Conservation (phyloP, 2,113 vertebrate genomes). For the Myotis davidii region DNA sequence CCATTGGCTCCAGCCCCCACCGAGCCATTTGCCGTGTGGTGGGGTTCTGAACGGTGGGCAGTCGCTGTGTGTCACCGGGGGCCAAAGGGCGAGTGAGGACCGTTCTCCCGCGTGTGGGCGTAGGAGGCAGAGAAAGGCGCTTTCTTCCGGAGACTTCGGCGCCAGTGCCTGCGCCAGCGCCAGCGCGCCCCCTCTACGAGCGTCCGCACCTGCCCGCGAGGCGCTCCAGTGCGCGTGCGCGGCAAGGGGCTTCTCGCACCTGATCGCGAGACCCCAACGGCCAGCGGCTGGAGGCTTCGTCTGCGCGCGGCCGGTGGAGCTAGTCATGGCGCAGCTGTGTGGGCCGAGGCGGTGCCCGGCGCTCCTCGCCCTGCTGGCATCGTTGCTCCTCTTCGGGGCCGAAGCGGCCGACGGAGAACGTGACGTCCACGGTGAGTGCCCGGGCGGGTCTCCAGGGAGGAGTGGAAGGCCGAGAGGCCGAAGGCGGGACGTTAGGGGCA, state of each 20-base stretch:
- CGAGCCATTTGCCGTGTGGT: background rate
- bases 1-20: conserved; percentile 40
- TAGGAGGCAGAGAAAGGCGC: background rate
- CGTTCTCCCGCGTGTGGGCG: background rate
- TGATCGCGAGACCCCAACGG: conserved; percentile 44
- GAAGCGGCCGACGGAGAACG: conserved; percentile 35
- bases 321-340: conserved; percentile 38
- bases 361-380: conserved; percentile 54
- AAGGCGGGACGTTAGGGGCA: background rate
- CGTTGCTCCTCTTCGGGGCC: conserved; percentile 40
- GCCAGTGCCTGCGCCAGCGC: background rate
- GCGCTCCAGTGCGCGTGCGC: conserved; percentile 60
- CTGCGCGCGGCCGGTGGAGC: background rate
- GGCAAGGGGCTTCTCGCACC: conserved; percentile 38
- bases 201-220: background rate
- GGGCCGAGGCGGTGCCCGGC: background rate
- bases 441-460: background rate
- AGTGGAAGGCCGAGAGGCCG: background rate
- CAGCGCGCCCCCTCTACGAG: rapidly evolving
- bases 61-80: background rate
- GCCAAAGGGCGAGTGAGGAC: background rate
- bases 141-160: background rate
- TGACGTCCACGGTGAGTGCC: conserved; percentile 59
- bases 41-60: too few relatives aligned
- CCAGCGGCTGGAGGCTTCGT: background rate